phyloP scores from a whole-genome alignment of 2,113 vertebrate genomes.

The Clinocottus analis region DNA sequence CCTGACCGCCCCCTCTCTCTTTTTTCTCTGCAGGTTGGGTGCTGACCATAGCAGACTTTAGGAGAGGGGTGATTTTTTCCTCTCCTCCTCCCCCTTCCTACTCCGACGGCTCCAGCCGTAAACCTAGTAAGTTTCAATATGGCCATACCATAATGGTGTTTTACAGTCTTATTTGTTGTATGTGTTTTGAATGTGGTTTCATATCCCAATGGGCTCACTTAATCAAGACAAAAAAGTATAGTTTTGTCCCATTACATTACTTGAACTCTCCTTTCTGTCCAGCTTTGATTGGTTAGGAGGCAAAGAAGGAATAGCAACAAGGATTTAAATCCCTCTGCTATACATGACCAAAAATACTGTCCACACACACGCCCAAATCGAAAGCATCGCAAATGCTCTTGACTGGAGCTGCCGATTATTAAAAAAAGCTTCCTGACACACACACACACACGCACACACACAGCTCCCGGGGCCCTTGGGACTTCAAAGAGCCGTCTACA shows the following conservation, averaged over 20 bases:
- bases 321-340: constrained; percentile 23
- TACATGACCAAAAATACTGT: constrained; percentile 25
- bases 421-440: constrained; percentile 53
- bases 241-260: background rate
- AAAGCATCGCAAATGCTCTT: constrained; percentile 56
- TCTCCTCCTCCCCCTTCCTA: constrained; percentile 32
- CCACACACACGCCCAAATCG: constrained; percentile 39
- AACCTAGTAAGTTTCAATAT: constrained; percentile 57
- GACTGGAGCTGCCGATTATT: constrained; percentile 47
- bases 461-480: constrained; percentile 42
- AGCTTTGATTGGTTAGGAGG: background rate
- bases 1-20: constrained; percentile 25
- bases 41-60: constrained; percentile 68
- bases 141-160: background rate
- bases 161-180: background rate
- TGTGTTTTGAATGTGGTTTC: background rate
- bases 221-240: background rate
- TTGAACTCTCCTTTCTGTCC: background rate
- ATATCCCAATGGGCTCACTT: background rate
- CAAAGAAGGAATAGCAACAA: background rate
- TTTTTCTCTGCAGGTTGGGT: constrained; percentile 57
- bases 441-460: constrained; percentile 21
- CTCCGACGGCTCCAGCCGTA: constrained; percentile 18
- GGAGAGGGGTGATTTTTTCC: constrained; percentile 60
- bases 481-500: constrained; percentile 80